phyloP scores from a whole-genome alignment of 2,797 vertebrate genomes.

The Trachops cirrhosus region DNA sequence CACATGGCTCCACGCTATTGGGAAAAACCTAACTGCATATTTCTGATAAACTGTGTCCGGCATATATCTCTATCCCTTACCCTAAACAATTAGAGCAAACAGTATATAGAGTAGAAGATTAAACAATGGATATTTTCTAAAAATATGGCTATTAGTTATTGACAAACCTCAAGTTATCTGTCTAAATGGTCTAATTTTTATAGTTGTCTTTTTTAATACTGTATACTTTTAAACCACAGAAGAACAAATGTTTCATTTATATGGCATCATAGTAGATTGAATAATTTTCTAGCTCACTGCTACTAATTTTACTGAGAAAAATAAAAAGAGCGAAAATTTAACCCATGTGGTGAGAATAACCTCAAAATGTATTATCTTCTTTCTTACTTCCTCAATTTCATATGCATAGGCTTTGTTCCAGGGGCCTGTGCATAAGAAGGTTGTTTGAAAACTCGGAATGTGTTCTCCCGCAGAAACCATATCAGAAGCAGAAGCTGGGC shows the following conservation, averaged over 20 bases:
- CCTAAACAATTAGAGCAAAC: background rate
- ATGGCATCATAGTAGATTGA: background rate
- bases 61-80: background rate
- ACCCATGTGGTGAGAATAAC: background rate
- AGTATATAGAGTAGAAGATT: background rate
- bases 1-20: background rate
- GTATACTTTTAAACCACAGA: background rate
- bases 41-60: background rate
- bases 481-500: background rate
- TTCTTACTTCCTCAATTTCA: conserved; percentile 26
- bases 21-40: background rate
- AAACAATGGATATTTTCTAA: background rate
- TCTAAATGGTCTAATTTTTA: background rate
- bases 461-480: conserved; percentile 10
- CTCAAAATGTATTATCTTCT: background rate
- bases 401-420: background rate
- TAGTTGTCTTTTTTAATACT: background rate
- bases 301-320: conserved; percentile 21
- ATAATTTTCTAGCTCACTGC: background rate
- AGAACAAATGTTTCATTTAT: background rate
- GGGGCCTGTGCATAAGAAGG: background rate
- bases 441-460: background rate
- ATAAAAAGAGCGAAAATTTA: conserved; percentile 14
- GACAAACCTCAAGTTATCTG: background rate
- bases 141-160: background rate